Percentiles rank a stretch among this genome's conserved stretches.
These are phyloP conservation scores for Episyrphus balteatus DNA, from an alignment of 1,140 invertebrate species.

Conservation along the genomic window DNA sequence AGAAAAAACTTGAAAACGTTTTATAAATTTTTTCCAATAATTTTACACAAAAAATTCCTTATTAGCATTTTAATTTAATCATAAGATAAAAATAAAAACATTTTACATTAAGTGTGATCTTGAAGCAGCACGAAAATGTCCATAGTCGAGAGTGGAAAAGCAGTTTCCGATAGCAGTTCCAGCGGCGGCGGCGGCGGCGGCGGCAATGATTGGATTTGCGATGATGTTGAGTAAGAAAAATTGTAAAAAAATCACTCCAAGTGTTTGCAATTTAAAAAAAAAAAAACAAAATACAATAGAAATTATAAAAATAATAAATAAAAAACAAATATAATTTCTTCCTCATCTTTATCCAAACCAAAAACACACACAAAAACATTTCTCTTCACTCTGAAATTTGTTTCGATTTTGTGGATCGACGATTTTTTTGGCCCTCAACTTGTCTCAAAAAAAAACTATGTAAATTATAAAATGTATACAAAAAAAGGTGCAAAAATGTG, in stretches of 20 bases:
- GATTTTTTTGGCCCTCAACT: constrained; percentile 6
- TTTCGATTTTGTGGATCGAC: constrained; percentile 1
- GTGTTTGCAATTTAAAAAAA: neutral
- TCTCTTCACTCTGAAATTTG: neutral
- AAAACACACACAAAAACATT: too few relatives aligned
- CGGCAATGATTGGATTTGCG: constrained; percentile 46
- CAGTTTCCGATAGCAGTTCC: neutral
- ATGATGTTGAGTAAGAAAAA: constrained; percentile 38
- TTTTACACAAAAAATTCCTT: too few relatives aligned
- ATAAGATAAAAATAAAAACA: too few relatives aligned
- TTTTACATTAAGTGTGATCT: too few relatives aligned
- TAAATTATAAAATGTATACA: constrained; percentile 16
- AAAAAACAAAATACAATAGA: constrained; percentile 8
- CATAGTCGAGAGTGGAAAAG: too few relatives aligned
- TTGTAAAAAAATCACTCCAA: constrained; percentile 4
- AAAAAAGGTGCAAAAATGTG: constrained; percentile 75
- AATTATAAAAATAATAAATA: constrained; percentile 6
- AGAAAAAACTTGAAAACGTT: too few relatives aligned
- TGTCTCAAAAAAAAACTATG: neutral
- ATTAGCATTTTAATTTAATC: too few relatives aligned
- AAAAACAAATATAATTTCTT: constrained; percentile 1
- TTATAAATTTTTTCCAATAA: too few relatives aligned
- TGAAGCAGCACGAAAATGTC: too few relatives aligned
- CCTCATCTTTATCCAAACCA: neutral
- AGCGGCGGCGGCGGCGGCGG: constrained; percentile 11